Evolutionary conservation across 2,888 invertebrate species (phyloP), one percentile per base, ranked within the genome.

Genomic region (Chrysodeixis includens): DNA sequence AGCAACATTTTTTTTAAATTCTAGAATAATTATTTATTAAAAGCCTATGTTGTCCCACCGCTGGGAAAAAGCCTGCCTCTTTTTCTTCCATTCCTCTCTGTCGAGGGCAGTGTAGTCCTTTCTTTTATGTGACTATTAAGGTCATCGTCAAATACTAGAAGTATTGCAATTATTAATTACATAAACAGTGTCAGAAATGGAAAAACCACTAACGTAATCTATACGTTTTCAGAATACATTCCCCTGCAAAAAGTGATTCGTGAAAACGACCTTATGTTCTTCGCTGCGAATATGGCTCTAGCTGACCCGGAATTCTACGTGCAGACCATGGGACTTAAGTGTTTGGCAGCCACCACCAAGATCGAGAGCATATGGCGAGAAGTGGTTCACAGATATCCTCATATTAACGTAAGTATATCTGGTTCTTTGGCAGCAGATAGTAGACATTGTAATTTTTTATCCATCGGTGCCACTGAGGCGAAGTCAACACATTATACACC

Each of bases 301-400:
- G 60, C 51, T 1, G 85, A 87, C 32, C 30, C 78, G 0, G 83
- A 82, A 32, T 77, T 71, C 65, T 87, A 87, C 69, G 81, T 80
- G 6, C 86, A 81, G 58, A 69, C 77, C 9, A 81, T 82, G 0
- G 88, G 83, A 1, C 76, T 88, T 22, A 77, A 68, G 56, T 86
- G 86, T 55, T 66, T 87, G 16, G 81, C 83, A 4, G 76, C 83
- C 1, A 84, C 86, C 8, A 79, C 83, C 22, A 83, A 81, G 62
- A 82, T 86, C 49, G 83, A 84, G 18, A 58, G 68, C 56, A 71
- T 87, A 40, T 88, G 88, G 88, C 78, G 74, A 14, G 77, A 83
- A 10, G 75, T 88, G 30, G 56, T 84, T 3, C 20, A 30, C 0
- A 66, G 74, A 30, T 76, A 81, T 44, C 57, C 70, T 3, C 57